phyloP scores from a whole-genome alignment of 1,140 invertebrate genomes.

The Calephelis virginiensis region DNA sequence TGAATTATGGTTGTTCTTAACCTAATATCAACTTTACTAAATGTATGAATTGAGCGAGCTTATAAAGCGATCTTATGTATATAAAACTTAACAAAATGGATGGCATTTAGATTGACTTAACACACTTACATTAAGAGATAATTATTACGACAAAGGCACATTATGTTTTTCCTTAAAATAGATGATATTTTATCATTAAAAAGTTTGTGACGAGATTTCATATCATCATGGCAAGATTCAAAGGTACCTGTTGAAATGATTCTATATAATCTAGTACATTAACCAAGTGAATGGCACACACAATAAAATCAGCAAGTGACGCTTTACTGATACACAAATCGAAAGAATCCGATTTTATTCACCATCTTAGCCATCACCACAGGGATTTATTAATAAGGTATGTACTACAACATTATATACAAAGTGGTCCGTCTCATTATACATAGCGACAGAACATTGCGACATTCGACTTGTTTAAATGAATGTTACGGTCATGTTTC shows the following conservation, averaged over 20 bases:
- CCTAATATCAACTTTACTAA: conserved; percentile 65
- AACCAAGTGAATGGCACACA: conserved; percentile 75
- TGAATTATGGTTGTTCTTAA: conserved; percentile 45
- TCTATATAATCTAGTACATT: conserved; percentile 71
- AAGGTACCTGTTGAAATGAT: conserved; percentile 76
- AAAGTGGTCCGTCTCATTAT: conserved; percentile 48
- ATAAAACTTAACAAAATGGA: conserved; percentile 78
- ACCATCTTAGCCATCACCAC: conserved; percentile 52
- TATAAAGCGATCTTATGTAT: conserved; percentile 70
- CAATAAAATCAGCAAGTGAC: conserved; percentile 64
- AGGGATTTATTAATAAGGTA: conserved; percentile 59
- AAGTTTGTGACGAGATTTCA: conserved; percentile 72
- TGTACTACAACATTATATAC: conserved; percentile 71
- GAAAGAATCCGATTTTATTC: conserved; percentile 38
- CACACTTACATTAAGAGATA: conserved; percentile 69
- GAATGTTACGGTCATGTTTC: conserved; percentile 61
- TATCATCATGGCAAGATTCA: conserved; percentile 77
- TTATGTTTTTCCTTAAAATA: conserved; percentile 57
- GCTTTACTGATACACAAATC: conserved; percentile 43
- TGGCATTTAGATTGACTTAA: conserved; percentile 78
- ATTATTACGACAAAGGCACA: conserved; percentile 73
- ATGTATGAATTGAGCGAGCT: conserved; percentile 75
- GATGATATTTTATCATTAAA: conserved; percentile 57
- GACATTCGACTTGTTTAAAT: conserved; percentile 55
- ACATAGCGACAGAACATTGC: conserved; percentile 54